These are phyloP conservation scores for Tiliacea citrago DNA, from an alignment of 2,888 invertebrate genomes.

Conservation along the genomic window DNA sequence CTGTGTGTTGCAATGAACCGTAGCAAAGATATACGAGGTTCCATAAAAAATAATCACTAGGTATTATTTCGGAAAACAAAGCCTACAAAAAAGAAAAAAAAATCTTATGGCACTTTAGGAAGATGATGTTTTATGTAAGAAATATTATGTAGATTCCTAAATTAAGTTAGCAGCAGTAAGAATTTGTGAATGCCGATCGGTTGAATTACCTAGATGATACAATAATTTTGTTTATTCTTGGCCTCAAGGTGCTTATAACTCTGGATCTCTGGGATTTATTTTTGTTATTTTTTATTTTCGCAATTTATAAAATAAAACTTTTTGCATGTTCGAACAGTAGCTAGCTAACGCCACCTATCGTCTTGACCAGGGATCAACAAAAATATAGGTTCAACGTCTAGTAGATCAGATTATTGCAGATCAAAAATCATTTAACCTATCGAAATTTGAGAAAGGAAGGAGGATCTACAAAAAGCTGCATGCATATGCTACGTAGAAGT, in stretches of 20 bases:
- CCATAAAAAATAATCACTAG: background rate
- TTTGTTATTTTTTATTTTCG: too few species aligned
- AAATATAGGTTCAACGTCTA: background rate
- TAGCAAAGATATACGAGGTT: background rate
- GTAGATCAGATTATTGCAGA: too few species aligned
- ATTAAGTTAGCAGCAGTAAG: background rate
- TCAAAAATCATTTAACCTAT: background rate
- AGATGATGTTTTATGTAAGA: background rate
- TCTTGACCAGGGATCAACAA: background rate
- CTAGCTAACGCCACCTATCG: constrained; percentile 33
- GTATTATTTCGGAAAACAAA: background rate
- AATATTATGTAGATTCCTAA: background rate
- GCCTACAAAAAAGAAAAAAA: background rate
- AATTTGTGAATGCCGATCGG: background rate
- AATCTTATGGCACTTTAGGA: constrained; percentile 6
- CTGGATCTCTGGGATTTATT: background rate
- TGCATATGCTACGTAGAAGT: background rate
- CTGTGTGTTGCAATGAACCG: constrained; percentile 13
- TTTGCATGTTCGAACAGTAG: background rate
- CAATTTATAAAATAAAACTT: background rate
- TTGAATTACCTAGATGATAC: background rate
- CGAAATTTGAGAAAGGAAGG: background rate
- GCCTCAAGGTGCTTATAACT: background rate
- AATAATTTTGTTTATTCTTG: background rate
- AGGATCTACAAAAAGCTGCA: too few species aligned